These are phyloP conservation scores for Orius laevigatus DNA, from an alignment of 1,140 invertebrate genomes.

Conservation along the genomic window DNA sequence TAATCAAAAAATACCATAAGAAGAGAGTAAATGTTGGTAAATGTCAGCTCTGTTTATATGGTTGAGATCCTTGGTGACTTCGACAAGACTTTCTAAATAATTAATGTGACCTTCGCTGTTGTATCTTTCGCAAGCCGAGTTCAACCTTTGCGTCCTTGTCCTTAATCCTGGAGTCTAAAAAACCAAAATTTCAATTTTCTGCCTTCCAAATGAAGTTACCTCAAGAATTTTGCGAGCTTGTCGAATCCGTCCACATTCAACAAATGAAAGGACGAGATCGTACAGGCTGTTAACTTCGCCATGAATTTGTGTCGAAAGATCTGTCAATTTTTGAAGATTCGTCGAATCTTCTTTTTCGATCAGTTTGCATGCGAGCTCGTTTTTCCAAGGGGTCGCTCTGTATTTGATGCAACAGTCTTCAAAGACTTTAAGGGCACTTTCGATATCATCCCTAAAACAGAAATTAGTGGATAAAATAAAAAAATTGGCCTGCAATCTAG, in stretches of 20 bases:
- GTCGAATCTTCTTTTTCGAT: constrained; percentile 61
- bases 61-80: constrained; percentile 54
- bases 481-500: too few relatives aligned
- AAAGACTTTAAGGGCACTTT: constrained; percentile 48
- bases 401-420: constrained; percentile 45
- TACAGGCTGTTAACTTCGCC: constrained; percentile 69
- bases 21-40: constrained; percentile 50
- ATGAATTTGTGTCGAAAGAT: constrained; percentile 54
- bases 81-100: constrained; percentile 50
- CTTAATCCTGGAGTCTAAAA: constrained; percentile 46
- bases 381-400: constrained; percentile 49
- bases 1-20: constrained; percentile 36
- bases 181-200: background rate
- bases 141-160: constrained; percentile 37
- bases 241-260: constrained; percentile 53
- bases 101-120: constrained; percentile 41
- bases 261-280: constrained; percentile 61
- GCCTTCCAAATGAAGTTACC: constrained; percentile 23
- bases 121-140: constrained; percentile 37
- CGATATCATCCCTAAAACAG: constrained; percentile 37
- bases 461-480: too few relatives aligned
- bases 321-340: constrained; percentile 57
- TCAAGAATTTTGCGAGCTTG: constrained; percentile 70
- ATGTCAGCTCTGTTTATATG: constrained; percentile 57
- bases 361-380: constrained; percentile 46